phyloP scores from a whole-genome alignment of 2,888 invertebrate species.

The Orthonychiurus folsomi region DNA sequence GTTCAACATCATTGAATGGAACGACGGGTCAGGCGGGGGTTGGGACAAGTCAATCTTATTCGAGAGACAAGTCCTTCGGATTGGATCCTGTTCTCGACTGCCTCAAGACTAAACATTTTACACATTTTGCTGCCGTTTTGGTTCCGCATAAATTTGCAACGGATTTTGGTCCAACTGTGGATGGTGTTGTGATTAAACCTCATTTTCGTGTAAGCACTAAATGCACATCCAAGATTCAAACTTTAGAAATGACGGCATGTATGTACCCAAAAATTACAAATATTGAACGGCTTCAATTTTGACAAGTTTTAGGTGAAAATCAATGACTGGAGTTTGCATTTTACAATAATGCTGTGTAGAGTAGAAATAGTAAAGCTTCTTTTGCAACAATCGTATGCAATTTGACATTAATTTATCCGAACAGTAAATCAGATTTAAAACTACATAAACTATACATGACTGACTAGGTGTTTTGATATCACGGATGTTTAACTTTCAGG shows the following conservation, averaged over 20 bases:
- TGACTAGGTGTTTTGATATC: too few relatives aligned
- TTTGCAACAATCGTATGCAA: too few relatives aligned
- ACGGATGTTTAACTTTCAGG: too few relatives aligned
- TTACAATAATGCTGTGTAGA: too few relatives aligned
- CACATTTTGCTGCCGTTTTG: conserved; percentile 34
- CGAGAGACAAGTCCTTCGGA: background rate
- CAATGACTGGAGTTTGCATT: too few relatives aligned
- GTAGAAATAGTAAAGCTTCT: too few relatives aligned
- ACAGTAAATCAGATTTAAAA: too few relatives aligned
- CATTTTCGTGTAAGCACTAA: conserved; percentile 31
- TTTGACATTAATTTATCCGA: too few relatives aligned
- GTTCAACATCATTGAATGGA: background rate
- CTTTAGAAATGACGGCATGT: conserved; percentile 1
- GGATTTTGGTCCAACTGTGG: conserved; percentile 39
- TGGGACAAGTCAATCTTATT: background rate
- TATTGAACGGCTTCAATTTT: too few relatives aligned
- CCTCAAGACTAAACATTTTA: conserved; percentile 39
- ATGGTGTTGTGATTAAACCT: conserved; percentile 39
- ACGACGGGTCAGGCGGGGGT: background rate
- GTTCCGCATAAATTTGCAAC: conserved; percentile 36
- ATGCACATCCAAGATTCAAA: too few relatives aligned
- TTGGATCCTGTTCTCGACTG: conserved; percentile 36
- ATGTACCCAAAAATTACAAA: too few relatives aligned
- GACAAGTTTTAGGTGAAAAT: background rate
- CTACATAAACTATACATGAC: too few relatives aligned